Evolutionary conservation across 2,113 vertebrate genomes (phyloP).

Genomic region (Salvelinus sp.): DNA sequence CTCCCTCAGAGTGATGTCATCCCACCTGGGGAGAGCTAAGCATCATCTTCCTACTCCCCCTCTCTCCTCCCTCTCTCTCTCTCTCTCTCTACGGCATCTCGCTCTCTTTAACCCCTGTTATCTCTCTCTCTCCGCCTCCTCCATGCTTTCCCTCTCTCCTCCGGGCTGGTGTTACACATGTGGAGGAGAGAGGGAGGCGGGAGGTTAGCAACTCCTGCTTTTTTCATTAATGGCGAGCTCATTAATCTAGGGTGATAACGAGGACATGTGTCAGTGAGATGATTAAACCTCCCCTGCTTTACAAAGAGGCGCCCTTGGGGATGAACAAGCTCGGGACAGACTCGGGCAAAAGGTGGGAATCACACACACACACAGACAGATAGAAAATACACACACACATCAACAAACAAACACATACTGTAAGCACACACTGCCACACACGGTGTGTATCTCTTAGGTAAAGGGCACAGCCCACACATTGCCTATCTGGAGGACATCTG

Average conservation of each 20-base stretch:
- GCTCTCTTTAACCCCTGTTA: background rate
- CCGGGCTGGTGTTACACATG: background rate
- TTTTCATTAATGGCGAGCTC: slow-evolving; percentile 71
- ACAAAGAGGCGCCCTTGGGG: slow-evolving; percentile 63
- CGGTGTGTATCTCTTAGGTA: no score
- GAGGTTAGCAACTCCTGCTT: slow-evolving; percentile 46
- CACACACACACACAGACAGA: slow-evolving; percentile 6
- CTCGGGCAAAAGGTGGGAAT: slow-evolving; percentile 47
- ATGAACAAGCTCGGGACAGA: slow-evolving; percentile 55
- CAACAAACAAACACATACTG: slow-evolving; percentile 5
- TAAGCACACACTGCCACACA: background rate
- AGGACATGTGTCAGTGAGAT: slow-evolving; percentile 66
- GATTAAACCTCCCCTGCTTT: slow-evolving; percentile 70
- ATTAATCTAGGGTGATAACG: slow-evolving; percentile 74
- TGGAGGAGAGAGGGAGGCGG: slow-evolving; percentile 17
- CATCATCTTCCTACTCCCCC: slow-evolving; percentile 14
- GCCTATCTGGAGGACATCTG: slow-evolving; percentile 64
- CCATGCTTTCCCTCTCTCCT: slow-evolving; percentile 6
- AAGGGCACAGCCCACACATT: background rate
- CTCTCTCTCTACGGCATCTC: background rate
- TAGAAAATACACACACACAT: slow-evolving; percentile 19
- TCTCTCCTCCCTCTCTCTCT: slow-evolving; percentile 2
- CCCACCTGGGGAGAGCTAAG: slow-evolving; percentile 61
- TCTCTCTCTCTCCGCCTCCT: background rate
- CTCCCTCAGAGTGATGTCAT: slow-evolving; percentile 65